Base-by-base conservation (phyloP, 1,140 invertebrate species). In the Agraylea sexmaculata region DNA sequence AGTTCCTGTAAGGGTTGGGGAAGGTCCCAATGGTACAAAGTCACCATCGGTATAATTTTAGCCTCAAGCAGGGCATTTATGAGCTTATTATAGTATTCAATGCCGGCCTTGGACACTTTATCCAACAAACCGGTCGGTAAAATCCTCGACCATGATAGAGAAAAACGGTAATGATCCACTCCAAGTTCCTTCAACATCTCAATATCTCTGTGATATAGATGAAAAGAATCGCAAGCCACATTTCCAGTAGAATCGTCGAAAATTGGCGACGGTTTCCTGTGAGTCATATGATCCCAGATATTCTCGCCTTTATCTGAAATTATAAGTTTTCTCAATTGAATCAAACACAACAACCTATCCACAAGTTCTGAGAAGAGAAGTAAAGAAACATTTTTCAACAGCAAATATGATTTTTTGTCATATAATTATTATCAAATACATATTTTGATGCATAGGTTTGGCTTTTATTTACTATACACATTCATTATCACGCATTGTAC, bases 1-100 rank as follows among this genome's bases (percentile, higher is more conserved):
- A 74, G 46, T 29, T 71, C 65, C 47, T 77, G 71, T 3, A 80
- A 43, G 4, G 54, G 50, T 33, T 71, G 55, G 0, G 76, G 77
- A 25, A 78, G 48, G 37, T 80, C 77, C 75, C 76, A 79, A 44
- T 78, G 74, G 46, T 76, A 78, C 4, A 79, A 62, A 0, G 75
- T 78, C 0, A 76, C 64, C 54, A 74, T 68, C 2, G 73, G 73
- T 33, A 60, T 46, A 22, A 74, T 72, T 10, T 52, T 51, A 34
- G 68, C 60, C 7, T 45, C 50, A 12, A 58, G 25, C 1, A 79
- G 49, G 45, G 68, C 66, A 39, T 75, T 52, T 18, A 77, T 67
- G 0, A 78, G 38, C 12, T 60, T 49, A 22, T 69, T 66, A 43
- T 78, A 78, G 49, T 74, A 75, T 7, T 64, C 40, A n/a, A 53